Evolutionary conservation across 2,797 vertebrate genomes (phyloP), one percentile per base, ranked within the genome.

Genomic region (Tauraco hartlaubi): DNA sequence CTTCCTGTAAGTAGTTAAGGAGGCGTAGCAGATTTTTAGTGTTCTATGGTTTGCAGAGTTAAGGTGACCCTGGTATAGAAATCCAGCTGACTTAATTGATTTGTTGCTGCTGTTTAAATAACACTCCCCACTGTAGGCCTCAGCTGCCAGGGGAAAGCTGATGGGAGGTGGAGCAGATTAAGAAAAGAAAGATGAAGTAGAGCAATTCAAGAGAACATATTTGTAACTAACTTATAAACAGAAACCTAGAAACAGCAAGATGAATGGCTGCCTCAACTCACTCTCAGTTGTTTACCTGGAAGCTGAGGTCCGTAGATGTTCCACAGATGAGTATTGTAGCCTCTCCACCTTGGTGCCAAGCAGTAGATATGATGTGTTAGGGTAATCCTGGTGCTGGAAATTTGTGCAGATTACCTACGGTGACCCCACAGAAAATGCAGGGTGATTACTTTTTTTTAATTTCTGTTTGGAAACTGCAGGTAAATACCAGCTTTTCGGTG

Each of bases 81-180:
- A 91, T 73, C 64, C 83, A 92, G 31, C 41, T 84, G 81, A 73
- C 76, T 92, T 75, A 69, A 85, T 81, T 93, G 78, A 92, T 90
- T 94, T 85, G 43, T 92, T 76, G 35, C 59, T 85, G 59, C 66
- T 91, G 15, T 95, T 95, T 76, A 92, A 94, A 58, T 84, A 91
- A 58, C 19, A 33, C 43, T 75, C 76, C 12, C 43, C 13, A 6
- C 61, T 81, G 66, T 55, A 69, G 52, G 69, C 51, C 26, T 69
- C 52, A 56, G 31, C 44, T 94, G 76, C 82, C 15, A 15, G 55
- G 25, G 33, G 58, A 91, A 75, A 49, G 18, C 51, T 84, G 11
- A 71, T 5, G 51, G 43, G 29, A 84, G 44, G 41, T 46, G 15
- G 35, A 86, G 33, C 26, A 80, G 56, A 39, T 61, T 46, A 90